Evolutionary conservation across 1,140 invertebrate species (phyloP).

Genomic region (Pollicipes pollicipes): DNA sequence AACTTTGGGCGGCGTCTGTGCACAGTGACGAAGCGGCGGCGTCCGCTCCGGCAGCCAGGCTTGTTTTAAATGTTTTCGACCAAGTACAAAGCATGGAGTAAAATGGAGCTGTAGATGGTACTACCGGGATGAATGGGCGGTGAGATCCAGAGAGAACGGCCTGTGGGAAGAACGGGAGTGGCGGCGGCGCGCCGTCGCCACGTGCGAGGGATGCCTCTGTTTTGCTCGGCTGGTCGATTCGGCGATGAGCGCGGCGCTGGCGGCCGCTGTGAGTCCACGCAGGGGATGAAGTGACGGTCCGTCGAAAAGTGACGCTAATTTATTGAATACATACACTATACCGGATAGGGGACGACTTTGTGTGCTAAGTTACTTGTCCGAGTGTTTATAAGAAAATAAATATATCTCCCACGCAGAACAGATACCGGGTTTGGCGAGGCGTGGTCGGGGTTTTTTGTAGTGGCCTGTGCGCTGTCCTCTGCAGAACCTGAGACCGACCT

Average conservation of each 20-base stretch:
- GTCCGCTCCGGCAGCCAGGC: not conserved
- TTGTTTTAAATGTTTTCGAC: not conserved
- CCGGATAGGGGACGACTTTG: not conserved
- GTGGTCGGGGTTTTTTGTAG: no score
- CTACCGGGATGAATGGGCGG: not conserved
- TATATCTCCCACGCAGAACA: not conserved
- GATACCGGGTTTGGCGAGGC: not conserved
- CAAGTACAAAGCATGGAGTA: not conserved
- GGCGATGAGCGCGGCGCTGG: no score
- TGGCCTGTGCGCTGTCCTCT: no score
- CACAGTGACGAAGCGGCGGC: no score
- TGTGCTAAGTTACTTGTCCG: not conserved
- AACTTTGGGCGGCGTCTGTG: no score
- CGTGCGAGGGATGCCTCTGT: no score
- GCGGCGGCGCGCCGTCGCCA: no score
- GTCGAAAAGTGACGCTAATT: not conserved
- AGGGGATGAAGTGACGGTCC: not conserved
- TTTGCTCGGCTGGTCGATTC: not conserved
- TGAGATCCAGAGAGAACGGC: not conserved
- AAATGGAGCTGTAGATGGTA: not conserved
- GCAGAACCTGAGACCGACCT: no score
- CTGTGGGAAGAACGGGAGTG: not conserved
- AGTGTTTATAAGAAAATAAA: slow-evolving; percentile 1
- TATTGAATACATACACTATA: slow-evolving; percentile 1
- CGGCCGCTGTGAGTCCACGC: no score